Evolutionary conservation across 2,888 invertebrate genomes (phyloP).

Genomic region (Ceriagrion tenellum): DNA sequence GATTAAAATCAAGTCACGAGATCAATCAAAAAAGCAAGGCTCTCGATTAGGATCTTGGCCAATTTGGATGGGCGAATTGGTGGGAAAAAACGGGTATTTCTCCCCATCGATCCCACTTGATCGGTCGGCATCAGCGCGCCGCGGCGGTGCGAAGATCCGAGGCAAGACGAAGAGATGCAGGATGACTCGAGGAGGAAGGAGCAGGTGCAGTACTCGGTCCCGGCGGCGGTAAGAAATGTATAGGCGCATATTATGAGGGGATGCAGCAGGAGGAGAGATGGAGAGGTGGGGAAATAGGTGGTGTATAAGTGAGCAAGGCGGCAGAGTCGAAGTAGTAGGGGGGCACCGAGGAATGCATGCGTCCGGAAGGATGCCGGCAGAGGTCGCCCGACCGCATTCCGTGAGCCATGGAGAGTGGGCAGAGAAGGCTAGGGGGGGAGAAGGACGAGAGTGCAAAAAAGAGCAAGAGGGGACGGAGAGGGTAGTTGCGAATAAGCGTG

Average conservation of each 20-base stretch:
- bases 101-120: neutral
- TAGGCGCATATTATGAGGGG: neutral
- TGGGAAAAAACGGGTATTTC: neutral
- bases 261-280: neutral
- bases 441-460: neutral
- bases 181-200: neutral
- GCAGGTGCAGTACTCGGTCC: neutral
- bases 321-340: neutral
- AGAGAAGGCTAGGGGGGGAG: neutral
- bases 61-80: neutral
- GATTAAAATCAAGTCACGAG: neutral
- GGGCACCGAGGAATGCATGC: conserved; percentile 56
- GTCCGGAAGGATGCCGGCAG: conserved; percentile 60
- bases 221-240: neutral
- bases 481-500: conserved; percentile 4
- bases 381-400: conserved; percentile 66
- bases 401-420: conserved; percentile 30
- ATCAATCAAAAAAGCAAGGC: neutral
- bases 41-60: neutral
- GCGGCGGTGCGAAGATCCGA: neutral
- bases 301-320: conserved; percentile 12
- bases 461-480: neutral
- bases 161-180: neutral
- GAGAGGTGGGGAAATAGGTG: neutral
- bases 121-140: neutral